Evolutionary conservation across 2,888 invertebrate species (phyloP), one percentile per base, ranked within the genome.

Genomic region (Callinectes sapidus): DNA sequence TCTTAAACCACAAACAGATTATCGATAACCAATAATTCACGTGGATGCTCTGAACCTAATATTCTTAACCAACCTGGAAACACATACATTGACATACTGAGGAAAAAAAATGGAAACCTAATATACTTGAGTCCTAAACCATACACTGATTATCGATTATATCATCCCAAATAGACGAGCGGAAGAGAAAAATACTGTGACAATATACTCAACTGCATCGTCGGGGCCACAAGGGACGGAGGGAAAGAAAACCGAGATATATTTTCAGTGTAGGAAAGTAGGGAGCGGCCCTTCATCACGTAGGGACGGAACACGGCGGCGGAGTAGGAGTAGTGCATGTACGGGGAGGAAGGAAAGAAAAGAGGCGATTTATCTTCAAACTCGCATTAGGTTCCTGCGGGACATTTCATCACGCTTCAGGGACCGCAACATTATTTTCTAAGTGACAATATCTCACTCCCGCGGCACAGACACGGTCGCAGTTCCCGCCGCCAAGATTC

Each of bases 341-440:
- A 61, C 16, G 61, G 23, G 2, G 23, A 23, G 23, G 71, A n/a
- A 28, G 71, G 71, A 28, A 71, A 28, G n/a, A 28, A 28, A 71
- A 10, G 35, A 35, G 14, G 35, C 81, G 35, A 81, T 81, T 35
- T 81, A 35, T 81, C 81, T 81, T 35, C 35, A 35, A 32, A 6
- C 35, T 16, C 81, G 81, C 81, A 81, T 81, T 81, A 81, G 81
- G 18, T 32, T 13, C 35, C 81, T 13, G 32, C 13, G 18, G 81
- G 81, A 81, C 81, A 32, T 16, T 81, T 35, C 35, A 81, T 81
- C 81, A 81, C 16, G 35, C 81, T 81, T 81, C 35, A 81, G 35
- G 35, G 81, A n/a, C 71, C 81, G 81, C 32, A 16, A 35, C 81
- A 81, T 35, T 35, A 81, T n/a, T 35, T 28, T 81, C 81, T 28